Percentiles rank a stretch among this genome's conserved stretches.
Conservation (phyloP, 2,888 invertebrate species). For the Acheta domesticus region DNA sequence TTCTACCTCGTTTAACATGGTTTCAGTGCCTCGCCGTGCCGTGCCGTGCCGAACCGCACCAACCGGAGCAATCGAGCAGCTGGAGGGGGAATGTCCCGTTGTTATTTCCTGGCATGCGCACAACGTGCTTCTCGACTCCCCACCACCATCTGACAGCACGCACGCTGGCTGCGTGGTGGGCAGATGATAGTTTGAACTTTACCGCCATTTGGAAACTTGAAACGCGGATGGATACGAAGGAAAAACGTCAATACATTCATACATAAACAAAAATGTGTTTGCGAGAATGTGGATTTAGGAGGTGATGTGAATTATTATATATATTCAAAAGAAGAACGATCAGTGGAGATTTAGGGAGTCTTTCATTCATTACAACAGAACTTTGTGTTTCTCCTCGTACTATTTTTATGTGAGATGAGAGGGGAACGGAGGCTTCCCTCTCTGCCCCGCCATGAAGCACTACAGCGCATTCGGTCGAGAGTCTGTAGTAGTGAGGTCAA, state of each 20-base stretch:
- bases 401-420: neutral
- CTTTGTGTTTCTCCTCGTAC: neutral
- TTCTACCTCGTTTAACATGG: constrained; percentile 26
- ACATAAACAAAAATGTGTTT: neutral
- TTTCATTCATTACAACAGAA: too few species aligned
- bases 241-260: constrained; percentile 11
- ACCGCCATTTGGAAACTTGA: constrained; percentile 31
- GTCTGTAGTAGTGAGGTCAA: constrained; percentile 33
- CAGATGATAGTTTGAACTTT: constrained; percentile 31
- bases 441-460: constrained; percentile 27
- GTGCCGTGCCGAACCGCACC: constrained; percentile 29
- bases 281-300: too few species aligned
- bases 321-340: too few species aligned
- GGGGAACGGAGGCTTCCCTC: constrained; percentile 12
- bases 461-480: constrained; percentile 34
- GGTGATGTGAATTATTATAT: too few species aligned
- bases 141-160: constrained; percentile 27
- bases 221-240: constrained; percentile 24
- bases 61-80: neutral
- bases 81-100: constrained; percentile 34
- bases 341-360: too few species aligned
- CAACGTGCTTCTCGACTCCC: constrained; percentile 21
- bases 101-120: constrained; percentile 35
- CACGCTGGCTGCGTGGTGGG: constrained; percentile 21
- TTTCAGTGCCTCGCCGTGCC: constrained; percentile 4